A percentile compares a stretch with the other conserved stretches of the same genome.
phyloP scores from a whole-genome alignment of 2,797 vertebrate genomes.

The Chelonia mydas region DNA sequence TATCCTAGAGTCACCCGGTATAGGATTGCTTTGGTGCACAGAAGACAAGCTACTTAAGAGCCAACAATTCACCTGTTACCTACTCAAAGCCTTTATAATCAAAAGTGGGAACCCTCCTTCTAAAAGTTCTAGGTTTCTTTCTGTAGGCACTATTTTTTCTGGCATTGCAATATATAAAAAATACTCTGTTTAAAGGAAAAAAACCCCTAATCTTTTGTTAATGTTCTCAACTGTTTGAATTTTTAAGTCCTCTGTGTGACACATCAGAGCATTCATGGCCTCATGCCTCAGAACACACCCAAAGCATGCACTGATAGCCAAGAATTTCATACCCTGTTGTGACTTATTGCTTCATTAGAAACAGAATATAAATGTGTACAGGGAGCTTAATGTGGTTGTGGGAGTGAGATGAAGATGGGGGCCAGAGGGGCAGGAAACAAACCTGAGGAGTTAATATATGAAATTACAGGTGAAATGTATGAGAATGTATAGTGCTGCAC shows the following conservation, averaged over 20 bases:
- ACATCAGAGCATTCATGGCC: slow-evolving; percentile 38
- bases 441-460: background rate
- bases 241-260: slow-evolving; percentile 16
- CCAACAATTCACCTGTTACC: slow-evolving; percentile 8
- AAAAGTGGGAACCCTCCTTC: background rate
- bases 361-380: slow-evolving; percentile 15
- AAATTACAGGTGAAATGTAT: slow-evolving; percentile 33
- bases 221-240: slow-evolving; percentile 36
- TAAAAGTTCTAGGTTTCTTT: background rate
- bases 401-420: slow-evolving; percentile 28
- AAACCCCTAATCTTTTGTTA: slow-evolving; percentile 29
- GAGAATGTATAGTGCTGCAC: slow-evolving; percentile 16
- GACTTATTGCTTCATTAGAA: slow-evolving; percentile 39
- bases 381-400: slow-evolving; percentile 16
- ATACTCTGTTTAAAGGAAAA: background rate
- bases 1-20: background rate
- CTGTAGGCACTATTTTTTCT: background rate
- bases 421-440: slow-evolving; percentile 20
- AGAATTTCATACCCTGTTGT: background rate
- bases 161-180: background rate
- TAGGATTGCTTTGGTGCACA: background rate
- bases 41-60: background rate
- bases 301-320: slow-evolving; percentile 49
- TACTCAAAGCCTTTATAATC: slow-evolving; percentile 2
- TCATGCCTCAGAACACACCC: slow-evolving; percentile 45